These are phyloP conservation scores for Gambusia yucatana DNA, from an alignment of 2,797 vertebrate species.

Conservation along the genomic window DNA sequence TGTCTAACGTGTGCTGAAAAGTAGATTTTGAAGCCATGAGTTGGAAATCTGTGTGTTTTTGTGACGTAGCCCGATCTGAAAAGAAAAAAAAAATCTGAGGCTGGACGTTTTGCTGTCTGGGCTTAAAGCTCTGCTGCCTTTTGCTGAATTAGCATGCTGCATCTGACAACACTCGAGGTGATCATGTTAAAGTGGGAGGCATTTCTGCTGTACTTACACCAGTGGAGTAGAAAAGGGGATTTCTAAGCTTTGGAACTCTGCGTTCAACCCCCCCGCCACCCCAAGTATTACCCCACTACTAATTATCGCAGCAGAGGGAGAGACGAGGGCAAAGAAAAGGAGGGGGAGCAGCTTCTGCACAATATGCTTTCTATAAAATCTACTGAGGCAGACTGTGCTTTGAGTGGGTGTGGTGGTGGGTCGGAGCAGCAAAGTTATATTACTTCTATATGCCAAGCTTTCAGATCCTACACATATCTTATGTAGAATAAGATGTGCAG, in stretches of 20 bases:
- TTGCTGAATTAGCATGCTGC: constrained; percentile 37
- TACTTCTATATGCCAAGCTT: constrained; percentile 57
- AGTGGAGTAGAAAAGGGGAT: constrained; percentile 76
- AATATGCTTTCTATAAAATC: constrained; percentile 77
- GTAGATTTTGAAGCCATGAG: constrained; percentile 65
- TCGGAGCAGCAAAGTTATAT: constrained; percentile 43
- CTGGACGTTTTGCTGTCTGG: constrained; percentile 22
- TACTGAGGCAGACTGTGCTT: constrained; percentile 52
- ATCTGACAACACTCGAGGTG: constrained; percentile 51
- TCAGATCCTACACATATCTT: constrained; percentile 40
- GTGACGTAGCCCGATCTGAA: background rate
- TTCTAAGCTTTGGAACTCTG: constrained; percentile 71
- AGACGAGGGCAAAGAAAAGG: constrained; percentile 39
- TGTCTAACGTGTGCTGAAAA: constrained; percentile 61
- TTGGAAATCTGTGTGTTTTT: constrained; percentile 52
- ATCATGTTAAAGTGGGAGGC: constrained; percentile 46
- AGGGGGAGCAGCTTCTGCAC: constrained; percentile 42
- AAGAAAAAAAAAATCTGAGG: constrained; percentile 24
- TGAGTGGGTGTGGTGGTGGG: constrained; percentile 54
- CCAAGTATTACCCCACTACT: constrained; percentile 66
- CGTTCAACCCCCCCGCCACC: constrained; percentile 21
- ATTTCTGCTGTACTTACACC: constrained; percentile 61
- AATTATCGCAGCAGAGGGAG: constrained; percentile 71
- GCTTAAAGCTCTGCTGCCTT: constrained; percentile 19
- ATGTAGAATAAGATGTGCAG: background rate